Base-by-base conservation (phyloP, 2,888 invertebrate species). In the Marasmarcha lunaedactyla region DNA sequence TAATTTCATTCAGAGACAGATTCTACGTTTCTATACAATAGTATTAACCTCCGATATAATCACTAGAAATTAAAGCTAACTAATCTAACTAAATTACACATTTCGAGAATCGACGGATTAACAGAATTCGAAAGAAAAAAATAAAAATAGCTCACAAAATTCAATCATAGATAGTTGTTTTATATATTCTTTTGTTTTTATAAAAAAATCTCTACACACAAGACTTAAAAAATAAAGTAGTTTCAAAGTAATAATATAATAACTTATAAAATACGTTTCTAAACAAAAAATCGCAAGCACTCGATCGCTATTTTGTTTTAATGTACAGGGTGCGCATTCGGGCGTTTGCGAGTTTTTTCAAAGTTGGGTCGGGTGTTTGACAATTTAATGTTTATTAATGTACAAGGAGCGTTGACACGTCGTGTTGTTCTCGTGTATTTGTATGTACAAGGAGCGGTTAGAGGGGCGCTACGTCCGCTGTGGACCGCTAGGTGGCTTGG, bases 191-290 rank as follows among this genome's bases (percentile, higher is more conserved):
- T 74, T 78, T 78, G 76, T 77, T 70, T 69, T 63, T 76, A 79
- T 78, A 81, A 74, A 81, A n/a, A 77, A 78, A 72, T 79, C 78
- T 79, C 78, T 78, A 79, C 78, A 79, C 78, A 79, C 77, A 70
- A 74, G 74, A 76, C 72, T 73, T 71, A 37, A 63, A 76, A 68
- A 78, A 74, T 71, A 71, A 72, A 71, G 12, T 34, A 9, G 34
- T 30, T 30, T 11, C 3, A 30, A 30, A 30, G 10, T n/a, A 11
- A 30, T 7, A 30, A 34, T 13, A 14, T 34, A 7, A 69, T 65
- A 72, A 73, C 63, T 73, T 57, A 69, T 61, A 65, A 20, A 20
- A 20, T 3, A 7, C 7, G 20, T 53, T n/a, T n/a, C n/a, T n/a
- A n/a, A n/a, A 69, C n/a, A n/a, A n/a, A n/a, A n/a, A 20, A 7